A percentile compares a stretch with the other conserved stretches of the same genome.
Evolutionary conservation across 92 coral and sea anemone genomes (phyloP).

Genomic region (Zoanthus gigantus): DNA sequence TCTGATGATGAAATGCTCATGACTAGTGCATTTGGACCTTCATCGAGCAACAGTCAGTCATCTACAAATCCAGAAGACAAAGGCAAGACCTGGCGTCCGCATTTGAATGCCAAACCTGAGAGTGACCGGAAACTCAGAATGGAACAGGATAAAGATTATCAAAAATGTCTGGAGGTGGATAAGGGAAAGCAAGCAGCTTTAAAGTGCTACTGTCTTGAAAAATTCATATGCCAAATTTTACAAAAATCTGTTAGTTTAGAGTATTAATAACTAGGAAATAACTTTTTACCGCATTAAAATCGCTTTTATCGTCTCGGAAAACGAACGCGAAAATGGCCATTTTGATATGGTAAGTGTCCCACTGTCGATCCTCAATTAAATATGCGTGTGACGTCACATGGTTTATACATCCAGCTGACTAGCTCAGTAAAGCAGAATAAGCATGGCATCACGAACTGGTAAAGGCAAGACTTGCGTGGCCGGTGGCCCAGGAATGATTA

Average conservation of each 20-base stretch:
- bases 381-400: neutral
- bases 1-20: slow-evolving; percentile 53
- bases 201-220: neutral
- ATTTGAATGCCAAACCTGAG: slow-evolving; percentile 43
- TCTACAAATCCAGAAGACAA: slow-evolving; percentile 44
- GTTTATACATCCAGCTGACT: neutral
- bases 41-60: slow-evolving; percentile 47
- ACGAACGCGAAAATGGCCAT: neutral
- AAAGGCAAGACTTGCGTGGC: too few relatives aligned
- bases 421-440: neutral
- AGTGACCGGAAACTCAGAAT: slow-evolving; percentile 40
- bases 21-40: slow-evolving; percentile 50
- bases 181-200: slow-evolving; percentile 7
- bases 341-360: neutral
- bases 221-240: too few relatives aligned
- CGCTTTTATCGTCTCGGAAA: neutral
- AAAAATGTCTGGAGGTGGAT: slow-evolving; percentile 36
- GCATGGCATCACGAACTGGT: slow-evolving; percentile 29
- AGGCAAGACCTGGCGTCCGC: slow-evolving; percentile 51
- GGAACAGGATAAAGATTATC: slow-evolving; percentile 53
- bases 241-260: neutral
- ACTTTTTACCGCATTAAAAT: neutral
- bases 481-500: too few relatives aligned
- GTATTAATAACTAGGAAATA: neutral
- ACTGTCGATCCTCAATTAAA: neutral